phyloP scores from a whole-genome alignment of 2,797 vertebrate species.

The Falco novaeseelandiae region DNA sequence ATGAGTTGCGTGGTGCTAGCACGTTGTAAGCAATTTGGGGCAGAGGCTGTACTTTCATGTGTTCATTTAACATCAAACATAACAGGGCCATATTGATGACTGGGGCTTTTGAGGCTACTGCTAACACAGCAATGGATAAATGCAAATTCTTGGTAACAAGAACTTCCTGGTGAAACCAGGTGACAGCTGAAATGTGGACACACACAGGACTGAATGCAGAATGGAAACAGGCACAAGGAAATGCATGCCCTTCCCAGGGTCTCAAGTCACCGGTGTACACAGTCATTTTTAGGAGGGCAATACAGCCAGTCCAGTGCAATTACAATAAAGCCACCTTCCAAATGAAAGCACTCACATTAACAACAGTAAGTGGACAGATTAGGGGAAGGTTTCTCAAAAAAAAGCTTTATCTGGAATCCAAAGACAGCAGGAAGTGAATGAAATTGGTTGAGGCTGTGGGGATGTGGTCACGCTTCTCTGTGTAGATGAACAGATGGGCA shows the following conservation, averaged over 20 bases:
- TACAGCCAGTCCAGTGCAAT: background rate
- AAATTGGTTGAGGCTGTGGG: slow-evolving; percentile 58
- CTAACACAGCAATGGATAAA: background rate
- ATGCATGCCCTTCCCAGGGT: background rate
- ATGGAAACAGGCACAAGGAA: background rate
- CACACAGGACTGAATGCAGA: background rate
- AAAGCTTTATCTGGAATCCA: slow-evolving; percentile 36
- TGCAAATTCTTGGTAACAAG: background rate
- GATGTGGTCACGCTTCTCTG: slow-evolving; percentile 39
- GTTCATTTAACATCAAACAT: background rate
- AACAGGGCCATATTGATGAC: background rate
- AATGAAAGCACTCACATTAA: background rate
- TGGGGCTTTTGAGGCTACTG: background rate
- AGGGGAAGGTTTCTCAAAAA: background rate
- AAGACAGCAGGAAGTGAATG: slow-evolving; percentile 49
- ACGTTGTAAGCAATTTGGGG: background rate
- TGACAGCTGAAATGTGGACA: background rate
- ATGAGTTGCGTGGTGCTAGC: background rate
- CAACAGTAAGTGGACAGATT: background rate
- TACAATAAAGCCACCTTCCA: background rate
- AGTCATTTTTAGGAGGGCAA: background rate
- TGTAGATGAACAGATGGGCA: slow-evolving; percentile 51
- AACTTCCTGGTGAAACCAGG: background rate
- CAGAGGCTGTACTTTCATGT: background rate
- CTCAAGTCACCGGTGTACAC: background rate